Base-by-base conservation (phyloP, 2,797 vertebrate species). In the Mycteria americana region DNA sequence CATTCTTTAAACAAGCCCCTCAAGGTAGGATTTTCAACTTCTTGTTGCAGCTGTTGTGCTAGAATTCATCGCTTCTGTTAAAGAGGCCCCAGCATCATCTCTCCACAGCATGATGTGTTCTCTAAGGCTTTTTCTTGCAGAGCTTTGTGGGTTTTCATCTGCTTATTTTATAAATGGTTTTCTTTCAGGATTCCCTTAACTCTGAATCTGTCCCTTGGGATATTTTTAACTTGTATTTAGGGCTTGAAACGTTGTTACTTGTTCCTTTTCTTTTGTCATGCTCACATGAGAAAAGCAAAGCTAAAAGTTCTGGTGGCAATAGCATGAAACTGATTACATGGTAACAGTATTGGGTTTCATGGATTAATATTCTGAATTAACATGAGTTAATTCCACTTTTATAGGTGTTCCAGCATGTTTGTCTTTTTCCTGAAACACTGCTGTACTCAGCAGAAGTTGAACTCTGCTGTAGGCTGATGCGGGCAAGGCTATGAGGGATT, bases 401-500 rank as follows among this genome's bases (percentile, higher is more conserved):
- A 39, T 8, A 41, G 43, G 13, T 41, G 19, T 65, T 69, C 12
- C 15, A 53, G 41, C 7, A 2, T 8, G 7, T 41, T 37, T 37
- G 73, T 53, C 2, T 54, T 82, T 79, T 30, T 62, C 43, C 46
- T 25, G 68, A 57, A 62, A 27, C 6, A 1, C 16, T 10, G 30
- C 13, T 28, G 0, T 8, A 5, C 4, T 1, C 11, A 75, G 59
- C 57, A 53, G 46, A 25, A 3, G 9, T 6, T 37, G 46, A 25
- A 18, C 25, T 64, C 17, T 0, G 1, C 5, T 4, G 33, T 2
- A 1, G 2, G 67, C 63, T 45, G 59, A 43, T 9, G 31, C 2
- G 3, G 18, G 5, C 22, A 6, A 53, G 19, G 65, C 69, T 31
- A 2, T 0, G 0, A 31, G 0, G 30, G 45, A 7, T 51, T 18